Evolutionary conservation across 1,140 invertebrate species (phyloP).

Genomic region (Ostrea denselamellosa): DNA sequence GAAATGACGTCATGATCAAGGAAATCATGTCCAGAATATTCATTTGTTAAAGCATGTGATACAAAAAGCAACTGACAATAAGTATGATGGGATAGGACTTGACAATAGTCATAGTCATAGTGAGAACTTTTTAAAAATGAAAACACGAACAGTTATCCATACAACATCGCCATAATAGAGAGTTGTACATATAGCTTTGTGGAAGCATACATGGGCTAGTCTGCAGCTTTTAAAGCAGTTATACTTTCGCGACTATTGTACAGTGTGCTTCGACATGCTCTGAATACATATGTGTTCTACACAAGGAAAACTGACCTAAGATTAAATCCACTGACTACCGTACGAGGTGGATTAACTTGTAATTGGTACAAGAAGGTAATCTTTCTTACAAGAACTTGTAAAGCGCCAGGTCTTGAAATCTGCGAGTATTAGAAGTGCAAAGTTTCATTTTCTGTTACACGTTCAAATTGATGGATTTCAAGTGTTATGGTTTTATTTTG

Average conservation of each 20-base stretch:
- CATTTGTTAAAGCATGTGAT: not conserved
- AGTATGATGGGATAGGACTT: not conserved
- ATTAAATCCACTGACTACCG: not conserved
- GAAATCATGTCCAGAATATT: not conserved
- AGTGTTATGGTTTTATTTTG: not conserved
- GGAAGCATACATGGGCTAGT: not conserved
- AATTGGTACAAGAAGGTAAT: constrained; percentile 26
- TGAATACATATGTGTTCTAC: not conserved
- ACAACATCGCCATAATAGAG: not conserved
- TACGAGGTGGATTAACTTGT: constrained; percentile 12
- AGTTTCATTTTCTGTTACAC: not conserved
- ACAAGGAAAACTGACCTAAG: constrained; percentile 15
- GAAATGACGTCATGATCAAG: not conserved
- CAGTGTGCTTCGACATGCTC: not conserved
- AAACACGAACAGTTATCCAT: not conserved
- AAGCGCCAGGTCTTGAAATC: constrained; percentile 32
- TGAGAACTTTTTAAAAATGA: not conserved
- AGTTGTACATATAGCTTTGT: not conserved
- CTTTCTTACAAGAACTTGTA: constrained; percentile 27
- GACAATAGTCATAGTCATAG: not conserved
- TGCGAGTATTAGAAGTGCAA: constrained; percentile 26
- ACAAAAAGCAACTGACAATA: constrained; percentile 1
- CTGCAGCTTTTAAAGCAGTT: not conserved
- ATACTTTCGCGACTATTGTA: not conserved
- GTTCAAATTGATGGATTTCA: not conserved